These are phyloP conservation scores for Microctonus brassicae DNA, from an alignment of 2,888 invertebrate species.

Conservation along the genomic window DNA sequence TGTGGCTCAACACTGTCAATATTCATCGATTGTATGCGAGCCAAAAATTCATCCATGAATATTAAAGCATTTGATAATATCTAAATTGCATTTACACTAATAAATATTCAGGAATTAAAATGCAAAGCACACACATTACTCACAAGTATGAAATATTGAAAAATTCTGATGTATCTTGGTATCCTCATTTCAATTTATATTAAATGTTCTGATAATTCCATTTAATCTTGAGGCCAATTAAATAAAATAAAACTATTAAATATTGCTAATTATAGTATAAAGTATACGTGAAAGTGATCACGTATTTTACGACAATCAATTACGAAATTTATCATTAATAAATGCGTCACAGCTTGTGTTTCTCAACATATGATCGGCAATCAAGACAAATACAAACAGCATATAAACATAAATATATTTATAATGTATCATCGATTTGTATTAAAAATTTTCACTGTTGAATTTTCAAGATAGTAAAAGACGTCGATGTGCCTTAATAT, in stretches of 20 bases:
- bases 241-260: background rate
- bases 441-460: conserved; percentile 4
- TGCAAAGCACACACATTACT: conserved; percentile 10
- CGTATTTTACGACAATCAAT: background rate
- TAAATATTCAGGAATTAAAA: background rate
- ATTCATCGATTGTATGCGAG: background rate
- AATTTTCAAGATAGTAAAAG: conserved; percentile 17
- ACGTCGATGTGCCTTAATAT: conserved; percentile 32
- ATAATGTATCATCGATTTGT: background rate
- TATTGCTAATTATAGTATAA: background rate
- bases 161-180: conserved; percentile 10
- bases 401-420: background rate
- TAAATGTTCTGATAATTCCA: conserved; percentile 5
- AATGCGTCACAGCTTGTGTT: background rate
- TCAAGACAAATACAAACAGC: background rate
- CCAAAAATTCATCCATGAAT: background rate
- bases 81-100: background rate
- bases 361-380: background rate
- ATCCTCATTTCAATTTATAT: conserved; percentile 2
- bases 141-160: background rate
- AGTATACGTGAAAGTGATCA: background rate
- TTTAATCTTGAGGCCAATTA: conserved; percentile 16
- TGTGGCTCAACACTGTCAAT: background rate
- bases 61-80: background rate
- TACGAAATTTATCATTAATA: background rate